These are phyloP conservation scores for Drosophila leonis DNA, from an alignment of 2,888 invertebrate genomes.

Conservation along the genomic window DNA sequence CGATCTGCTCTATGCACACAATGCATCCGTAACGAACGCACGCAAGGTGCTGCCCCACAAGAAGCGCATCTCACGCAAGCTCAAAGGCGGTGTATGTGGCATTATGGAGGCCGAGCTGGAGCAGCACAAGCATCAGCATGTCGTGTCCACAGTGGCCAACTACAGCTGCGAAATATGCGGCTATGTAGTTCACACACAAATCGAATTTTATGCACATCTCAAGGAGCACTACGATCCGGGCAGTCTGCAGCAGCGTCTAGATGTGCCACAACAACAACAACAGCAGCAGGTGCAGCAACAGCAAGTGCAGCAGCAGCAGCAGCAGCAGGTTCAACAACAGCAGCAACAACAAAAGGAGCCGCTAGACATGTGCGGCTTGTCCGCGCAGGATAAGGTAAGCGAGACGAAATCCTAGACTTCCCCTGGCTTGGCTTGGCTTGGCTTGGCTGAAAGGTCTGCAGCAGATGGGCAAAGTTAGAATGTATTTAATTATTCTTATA, in stretches of 20 bases:
- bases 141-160: conserved; percentile 28
- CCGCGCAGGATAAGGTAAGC: conserved; percentile 64
- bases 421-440: too few species aligned
- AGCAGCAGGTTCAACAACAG: conserved; percentile 45
- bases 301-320: conserved; percentile 48
- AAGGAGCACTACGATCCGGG: conserved; percentile 93
- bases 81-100: conserved; percentile 86
- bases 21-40: conserved; percentile 59
- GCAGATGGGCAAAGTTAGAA: not conserved
- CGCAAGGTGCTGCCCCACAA: conserved; percentile 93
- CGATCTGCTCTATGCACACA: conserved; percentile 64
- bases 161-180: conserved; percentile 91
- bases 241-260: conserved; percentile 82
- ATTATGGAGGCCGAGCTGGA: conserved; percentile 60
- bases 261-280: conserved; percentile 49
- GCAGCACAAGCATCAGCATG: conserved; percentile 39
- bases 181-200: conserved; percentile 90
- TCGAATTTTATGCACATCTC: conserved; percentile 94
- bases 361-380: conserved; percentile 66
- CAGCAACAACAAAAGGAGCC: conserved; percentile 59
- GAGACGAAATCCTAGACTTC: not conserved
- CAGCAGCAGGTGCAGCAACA: conserved; percentile 41
- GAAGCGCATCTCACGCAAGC: conserved; percentile 92
- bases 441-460: not conserved
- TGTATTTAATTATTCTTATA: not conserved